Evolutionary conservation across 1,140 invertebrate genomes (phyloP).

Genomic region (Aricia agestis): DNA sequence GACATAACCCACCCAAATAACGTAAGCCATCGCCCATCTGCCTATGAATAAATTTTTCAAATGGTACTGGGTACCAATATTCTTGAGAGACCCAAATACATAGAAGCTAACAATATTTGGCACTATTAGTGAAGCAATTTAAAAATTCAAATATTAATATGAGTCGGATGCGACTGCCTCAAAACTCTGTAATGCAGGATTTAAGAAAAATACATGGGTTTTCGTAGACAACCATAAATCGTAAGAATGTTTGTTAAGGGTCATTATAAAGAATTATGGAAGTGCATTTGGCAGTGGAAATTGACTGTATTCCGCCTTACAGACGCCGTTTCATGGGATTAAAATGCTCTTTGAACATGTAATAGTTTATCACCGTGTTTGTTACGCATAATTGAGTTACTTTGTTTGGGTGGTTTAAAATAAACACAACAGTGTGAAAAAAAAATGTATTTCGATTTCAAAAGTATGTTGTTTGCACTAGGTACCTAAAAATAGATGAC

Average conservation of each 20-base stretch:
- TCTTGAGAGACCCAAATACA: not conserved
- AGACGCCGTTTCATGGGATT: conserved; percentile 15
- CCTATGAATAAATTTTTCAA: no score
- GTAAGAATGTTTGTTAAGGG: conserved; percentile 17
- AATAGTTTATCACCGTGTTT: not conserved
- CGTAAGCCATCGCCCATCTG: no score
- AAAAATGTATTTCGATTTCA: no score
- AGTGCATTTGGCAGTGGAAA: conserved; percentile 16
- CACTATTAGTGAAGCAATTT: not conserved
- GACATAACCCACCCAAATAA: no score
- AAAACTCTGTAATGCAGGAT: not conserved
- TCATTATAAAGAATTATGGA: conserved; percentile 19
- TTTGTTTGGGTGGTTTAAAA: not conserved
- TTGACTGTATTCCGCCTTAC: conserved; percentile 9
- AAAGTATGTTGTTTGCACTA: no score
- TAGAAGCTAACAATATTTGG: not conserved
- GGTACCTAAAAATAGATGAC: no score
- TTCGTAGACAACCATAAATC: conserved; percentile 15
- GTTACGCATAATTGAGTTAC: conserved; percentile 10
- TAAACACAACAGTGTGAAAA: not conserved
- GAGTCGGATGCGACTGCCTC: not conserved
- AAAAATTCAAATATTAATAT: not conserved
- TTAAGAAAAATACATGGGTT: conserved; percentile 4
- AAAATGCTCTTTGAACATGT: conserved; percentile 21
- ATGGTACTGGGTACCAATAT: no score